Evolutionary conservation across 2,797 vertebrate genomes (phyloP).

Genomic region (Crocidura indochinensis): DNA sequence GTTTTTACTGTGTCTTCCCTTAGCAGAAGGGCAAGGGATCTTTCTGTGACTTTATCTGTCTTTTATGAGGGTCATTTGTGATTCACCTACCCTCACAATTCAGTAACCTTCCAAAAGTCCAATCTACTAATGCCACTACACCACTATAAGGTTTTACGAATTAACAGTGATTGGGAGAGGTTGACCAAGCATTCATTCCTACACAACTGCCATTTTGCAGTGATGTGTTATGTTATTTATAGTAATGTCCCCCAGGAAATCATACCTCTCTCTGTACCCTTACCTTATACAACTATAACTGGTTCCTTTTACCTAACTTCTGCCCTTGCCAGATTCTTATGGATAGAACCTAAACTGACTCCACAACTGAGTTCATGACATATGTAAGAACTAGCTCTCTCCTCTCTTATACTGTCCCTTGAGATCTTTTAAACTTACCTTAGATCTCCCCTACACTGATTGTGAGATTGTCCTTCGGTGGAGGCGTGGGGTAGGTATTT

Average conservation of each 20-base stretch:
- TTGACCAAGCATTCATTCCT: neutral
- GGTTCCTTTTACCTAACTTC: no score
- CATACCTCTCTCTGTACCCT: neutral
- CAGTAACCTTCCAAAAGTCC: neutral
- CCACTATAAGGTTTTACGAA: neutral
- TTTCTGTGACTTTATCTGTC: neutral
- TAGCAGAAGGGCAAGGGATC: neutral
- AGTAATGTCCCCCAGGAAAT: neutral
- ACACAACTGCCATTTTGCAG: neutral
- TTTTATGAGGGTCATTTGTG: neutral
- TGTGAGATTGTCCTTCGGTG: neutral
- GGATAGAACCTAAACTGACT: neutral
- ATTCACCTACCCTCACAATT: neutral
- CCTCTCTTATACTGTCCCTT: neutral
- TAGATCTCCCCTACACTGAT: neutral
- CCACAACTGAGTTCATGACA: neutral
- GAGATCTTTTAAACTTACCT: constrained; percentile 11
- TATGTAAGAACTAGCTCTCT: neutral
- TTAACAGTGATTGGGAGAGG: no score
- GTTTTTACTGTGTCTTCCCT: neutral
- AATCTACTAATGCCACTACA: neutral
- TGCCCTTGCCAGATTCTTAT: neutral
- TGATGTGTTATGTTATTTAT: neutral
- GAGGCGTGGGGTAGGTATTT: no score
- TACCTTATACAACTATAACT: neutral